Conservation (phyloP, 2,888 invertebrate species). For the Aphrophora alni region DNA sequence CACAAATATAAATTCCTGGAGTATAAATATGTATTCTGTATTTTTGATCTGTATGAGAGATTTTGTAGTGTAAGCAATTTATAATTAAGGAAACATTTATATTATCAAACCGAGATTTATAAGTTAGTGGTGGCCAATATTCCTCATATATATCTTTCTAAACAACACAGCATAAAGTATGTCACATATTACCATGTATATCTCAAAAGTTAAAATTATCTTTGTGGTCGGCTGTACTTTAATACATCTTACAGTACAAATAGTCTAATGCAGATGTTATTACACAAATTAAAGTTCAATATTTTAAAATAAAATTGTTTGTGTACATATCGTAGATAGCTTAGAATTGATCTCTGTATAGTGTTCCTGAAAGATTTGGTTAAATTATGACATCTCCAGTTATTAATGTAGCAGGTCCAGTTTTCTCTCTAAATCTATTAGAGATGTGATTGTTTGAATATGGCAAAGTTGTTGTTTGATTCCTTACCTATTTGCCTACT, state of each 20-base stretch:
- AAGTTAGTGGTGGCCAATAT: background rate
- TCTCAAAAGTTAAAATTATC: background rate
- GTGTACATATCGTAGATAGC: background rate
- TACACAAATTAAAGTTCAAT: background rate
- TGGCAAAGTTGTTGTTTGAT: background rate
- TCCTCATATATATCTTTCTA: background rate
- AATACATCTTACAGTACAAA: background rate
- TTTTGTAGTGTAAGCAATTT: background rate
- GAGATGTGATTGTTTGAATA: too few relatives aligned
- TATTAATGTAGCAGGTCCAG: background rate
- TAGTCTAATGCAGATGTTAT: background rate
- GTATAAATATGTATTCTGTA: too few relatives aligned
- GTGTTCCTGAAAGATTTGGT: background rate
- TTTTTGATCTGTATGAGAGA: background rate
- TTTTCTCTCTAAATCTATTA: too few relatives aligned
- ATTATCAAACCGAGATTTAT: background rate
- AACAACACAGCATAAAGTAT: background rate
- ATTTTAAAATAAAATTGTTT: background rate
- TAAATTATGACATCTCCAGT: background rate
- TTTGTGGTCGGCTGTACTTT: background rate
- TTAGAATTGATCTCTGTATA: slow-evolving; percentile 7
- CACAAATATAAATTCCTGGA: background rate
- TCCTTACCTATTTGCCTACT: background rate
- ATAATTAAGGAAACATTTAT: background rate
- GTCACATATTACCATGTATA: background rate